Conservation (phyloP, 2,888 invertebrate species). For the Polia nebulosa region DNA sequence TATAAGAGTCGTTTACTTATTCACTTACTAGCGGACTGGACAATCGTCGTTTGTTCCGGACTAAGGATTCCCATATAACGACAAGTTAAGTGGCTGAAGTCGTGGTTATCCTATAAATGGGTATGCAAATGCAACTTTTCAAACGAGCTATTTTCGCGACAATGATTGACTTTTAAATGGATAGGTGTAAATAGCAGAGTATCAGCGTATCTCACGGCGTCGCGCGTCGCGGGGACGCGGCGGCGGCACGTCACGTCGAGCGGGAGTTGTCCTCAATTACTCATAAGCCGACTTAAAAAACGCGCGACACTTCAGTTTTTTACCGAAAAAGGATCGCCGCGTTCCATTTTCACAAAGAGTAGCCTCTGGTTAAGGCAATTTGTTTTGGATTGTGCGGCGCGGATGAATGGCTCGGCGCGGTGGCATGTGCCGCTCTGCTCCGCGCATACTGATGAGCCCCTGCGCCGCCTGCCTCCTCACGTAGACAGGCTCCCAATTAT, state of each 20-base stretch:
- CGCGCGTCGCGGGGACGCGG: conserved; percentile 55
- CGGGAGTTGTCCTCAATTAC: conserved; percentile 76
- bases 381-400: conserved; percentile 82
- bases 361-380: conserved; percentile 81
- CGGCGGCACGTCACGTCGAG: conserved; percentile 67
- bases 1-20: conserved; percentile 62
- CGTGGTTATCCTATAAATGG: conserved; percentile 80
- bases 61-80: conserved; percentile 76
- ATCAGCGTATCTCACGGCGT: conserved; percentile 72
- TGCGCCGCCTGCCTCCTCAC: conserved; percentile 55
- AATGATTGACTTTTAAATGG: conserved; percentile 88
- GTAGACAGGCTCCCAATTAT: conserved; percentile 78
- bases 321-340: conserved; percentile 75
- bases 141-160: conserved; percentile 78
- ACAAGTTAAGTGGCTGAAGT: conserved; percentile 81
- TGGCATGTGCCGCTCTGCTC: conserved; percentile 70
- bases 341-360: conserved; percentile 78
- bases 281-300: conserved; percentile 76
- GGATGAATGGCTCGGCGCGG: conserved; percentile 79
- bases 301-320: conserved; percentile 72
- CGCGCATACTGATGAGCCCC: conserved; percentile 82
- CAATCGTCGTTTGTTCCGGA: conserved; percentile 72
- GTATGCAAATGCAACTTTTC: conserved; percentile 80
- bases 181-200: conserved; percentile 75
- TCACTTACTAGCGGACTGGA: conserved; percentile 65